phyloP scores from a whole-genome alignment of 1,140 invertebrate genomes.

The Calliphora vicina region DNA sequence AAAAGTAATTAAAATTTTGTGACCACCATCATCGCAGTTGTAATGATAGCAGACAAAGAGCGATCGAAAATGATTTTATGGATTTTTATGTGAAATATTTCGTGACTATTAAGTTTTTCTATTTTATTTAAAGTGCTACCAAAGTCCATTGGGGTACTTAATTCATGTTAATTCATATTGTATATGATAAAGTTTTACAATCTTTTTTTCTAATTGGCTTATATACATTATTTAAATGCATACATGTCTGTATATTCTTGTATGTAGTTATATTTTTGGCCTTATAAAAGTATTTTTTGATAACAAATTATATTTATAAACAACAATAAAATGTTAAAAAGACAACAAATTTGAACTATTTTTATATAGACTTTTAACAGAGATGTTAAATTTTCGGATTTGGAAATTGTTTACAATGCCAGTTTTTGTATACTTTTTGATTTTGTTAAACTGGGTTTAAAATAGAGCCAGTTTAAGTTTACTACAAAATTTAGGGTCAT shows the following conservation, averaged over 20 bases:
- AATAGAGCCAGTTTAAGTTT: too few species aligned
- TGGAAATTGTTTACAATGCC: not conserved
- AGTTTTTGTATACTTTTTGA: not conserved
- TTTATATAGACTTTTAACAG: not conserved
- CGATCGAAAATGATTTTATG: constrained; percentile 24
- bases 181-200: not conserved
- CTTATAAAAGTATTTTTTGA: not conserved
- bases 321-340: not conserved
- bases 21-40: not conserved
- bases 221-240: too few species aligned
- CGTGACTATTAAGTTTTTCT: not conserved
- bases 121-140: not conserved
- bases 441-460: not conserved
- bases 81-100: not conserved
- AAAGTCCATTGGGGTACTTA: not conserved
- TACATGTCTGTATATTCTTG: not conserved
- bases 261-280: not conserved
- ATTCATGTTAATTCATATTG: not conserved
- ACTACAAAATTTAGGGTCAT: too few species aligned
- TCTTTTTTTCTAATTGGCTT: not conserved
- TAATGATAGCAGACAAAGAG: constrained; percentile 35
- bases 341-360: not conserved
- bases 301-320: not conserved
- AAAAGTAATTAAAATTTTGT: not conserved
- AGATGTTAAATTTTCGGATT: not conserved